These are phyloP conservation scores for Pasiphila rectangulata DNA, from an alignment of 2,888 invertebrate genomes.

Conservation along the genomic window DNA sequence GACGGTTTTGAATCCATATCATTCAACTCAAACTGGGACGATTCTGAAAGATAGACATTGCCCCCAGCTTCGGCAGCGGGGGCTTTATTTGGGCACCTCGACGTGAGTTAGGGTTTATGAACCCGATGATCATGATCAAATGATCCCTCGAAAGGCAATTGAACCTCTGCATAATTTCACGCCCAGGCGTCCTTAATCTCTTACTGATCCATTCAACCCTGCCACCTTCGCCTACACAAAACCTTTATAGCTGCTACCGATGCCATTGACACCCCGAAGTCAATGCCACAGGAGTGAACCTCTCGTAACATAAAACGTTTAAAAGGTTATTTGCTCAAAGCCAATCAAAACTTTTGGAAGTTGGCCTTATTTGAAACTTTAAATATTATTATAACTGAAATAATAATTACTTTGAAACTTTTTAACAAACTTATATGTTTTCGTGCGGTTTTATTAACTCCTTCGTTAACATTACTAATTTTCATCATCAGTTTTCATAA, in stretches of 20 bases:
- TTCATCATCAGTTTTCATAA: too few species aligned
- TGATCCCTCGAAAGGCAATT: slow-evolving; percentile 3
- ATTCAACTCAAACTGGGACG: slow-evolving; percentile 17
- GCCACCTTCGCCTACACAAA: slow-evolving; percentile 29
- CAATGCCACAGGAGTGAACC: slow-evolving; percentile 33
- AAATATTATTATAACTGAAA: too few species aligned
- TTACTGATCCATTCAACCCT: slow-evolving; percentile 30
- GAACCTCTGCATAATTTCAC: slow-evolving; percentile 32
- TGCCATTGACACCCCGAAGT: slow-evolving; percentile 41
- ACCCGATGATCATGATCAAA: neutral
- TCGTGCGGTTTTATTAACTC: too few species aligned
- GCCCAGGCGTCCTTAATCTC: slow-evolving; percentile 32
- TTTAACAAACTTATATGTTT: too few species aligned
- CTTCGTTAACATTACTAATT: too few species aligned
- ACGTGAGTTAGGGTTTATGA: neutral
- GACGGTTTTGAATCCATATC: neutral
- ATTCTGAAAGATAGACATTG: neutral
- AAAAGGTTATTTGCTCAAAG: neutral
- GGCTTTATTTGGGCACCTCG: neutral
- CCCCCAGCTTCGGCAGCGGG: neutral
- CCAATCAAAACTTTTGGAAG: neutral
- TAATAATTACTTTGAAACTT: too few species aligned
- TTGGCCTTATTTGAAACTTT: neutral
- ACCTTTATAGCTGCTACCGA: slow-evolving; percentile 35
- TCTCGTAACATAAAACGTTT: too few species aligned